Conservation (phyloP, 2,888 invertebrate species). For the Itoplectis maculator region DNA sequence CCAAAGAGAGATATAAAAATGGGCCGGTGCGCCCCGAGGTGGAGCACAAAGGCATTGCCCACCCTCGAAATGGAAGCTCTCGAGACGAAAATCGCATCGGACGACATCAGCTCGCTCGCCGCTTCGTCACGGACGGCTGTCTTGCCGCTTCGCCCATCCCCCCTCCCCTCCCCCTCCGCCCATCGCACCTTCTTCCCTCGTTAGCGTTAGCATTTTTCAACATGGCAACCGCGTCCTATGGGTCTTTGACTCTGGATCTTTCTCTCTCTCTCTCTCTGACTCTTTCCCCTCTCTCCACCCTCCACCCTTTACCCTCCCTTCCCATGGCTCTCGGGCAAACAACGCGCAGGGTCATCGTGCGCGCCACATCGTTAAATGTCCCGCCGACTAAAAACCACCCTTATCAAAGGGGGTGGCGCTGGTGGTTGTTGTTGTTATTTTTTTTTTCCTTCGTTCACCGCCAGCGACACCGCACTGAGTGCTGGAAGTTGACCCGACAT, state of each 20-base stretch:
- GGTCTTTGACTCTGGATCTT: conserved; percentile 35
- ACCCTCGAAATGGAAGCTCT: conserved; percentile 70
- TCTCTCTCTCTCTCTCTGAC: too few relatives aligned
- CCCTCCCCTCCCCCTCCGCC: background rate
- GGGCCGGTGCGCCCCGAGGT: conserved; percentile 69
- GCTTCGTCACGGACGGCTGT: background rate
- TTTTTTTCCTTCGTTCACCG: background rate
- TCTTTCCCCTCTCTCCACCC: too few relatives aligned
- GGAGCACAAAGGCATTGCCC: conserved; percentile 67
- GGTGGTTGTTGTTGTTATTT: too few relatives aligned
- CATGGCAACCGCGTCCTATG: conserved; percentile 22
- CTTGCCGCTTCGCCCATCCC: background rate
- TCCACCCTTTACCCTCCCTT: too few relatives aligned
- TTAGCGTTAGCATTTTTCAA: conserved; percentile 59
- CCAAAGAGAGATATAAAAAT: conserved; percentile 64
- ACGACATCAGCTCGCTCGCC: conserved; percentile 52
- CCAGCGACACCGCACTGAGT: conserved; percentile 17
- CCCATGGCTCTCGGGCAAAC: conserved; percentile 1
- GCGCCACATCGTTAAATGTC: conserved; percentile 24
- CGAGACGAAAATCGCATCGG: conserved; percentile 74
- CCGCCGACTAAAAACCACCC: conserved; percentile 3
- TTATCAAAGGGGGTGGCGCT: background rate
- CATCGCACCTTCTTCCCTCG: conserved; percentile 51
- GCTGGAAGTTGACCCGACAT: conserved; percentile 77
- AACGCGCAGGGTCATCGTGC: background rate